These are phyloP conservation scores for Pammene aurita DNA, from an alignment of 2,888 invertebrate genomes.

Conservation along the genomic window DNA sequence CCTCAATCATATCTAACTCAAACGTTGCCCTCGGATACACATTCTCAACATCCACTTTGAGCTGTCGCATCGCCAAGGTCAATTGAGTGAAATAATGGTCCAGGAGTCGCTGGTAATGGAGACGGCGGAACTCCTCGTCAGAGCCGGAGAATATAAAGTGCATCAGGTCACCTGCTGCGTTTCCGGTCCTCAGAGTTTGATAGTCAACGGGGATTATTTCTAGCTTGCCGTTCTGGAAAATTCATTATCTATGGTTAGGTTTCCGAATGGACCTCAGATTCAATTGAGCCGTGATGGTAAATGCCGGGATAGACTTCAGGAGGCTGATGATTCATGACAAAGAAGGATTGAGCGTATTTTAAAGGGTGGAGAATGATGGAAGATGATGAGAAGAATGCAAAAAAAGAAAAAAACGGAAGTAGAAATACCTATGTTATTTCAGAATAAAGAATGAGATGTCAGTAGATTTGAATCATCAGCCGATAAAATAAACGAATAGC, in stretches of 20 bases:
- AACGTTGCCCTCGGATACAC: constrained; percentile 30
- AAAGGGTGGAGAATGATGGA: too few species aligned
- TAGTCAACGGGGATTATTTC: constrained; percentile 39
- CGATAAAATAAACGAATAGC: too few species aligned
- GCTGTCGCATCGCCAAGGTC: constrained; percentile 11
- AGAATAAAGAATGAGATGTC: too few species aligned
- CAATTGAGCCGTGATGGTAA: too few species aligned
- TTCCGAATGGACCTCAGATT: background rate
- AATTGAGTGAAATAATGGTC: constrained; percentile 40
- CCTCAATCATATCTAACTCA: constrained; percentile 20
- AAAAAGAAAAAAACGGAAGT: too few species aligned
- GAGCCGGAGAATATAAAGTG: constrained; percentile 42
- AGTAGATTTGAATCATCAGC: too few species aligned
- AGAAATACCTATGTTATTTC: too few species aligned
- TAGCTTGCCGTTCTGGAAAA: constrained; percentile 39
- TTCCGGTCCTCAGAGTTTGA: constrained; percentile 35
- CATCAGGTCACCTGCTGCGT: constrained; percentile 38
- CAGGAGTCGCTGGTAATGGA: constrained; percentile 32
- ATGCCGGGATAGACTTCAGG: too few species aligned
- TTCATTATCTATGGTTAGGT: background rate
- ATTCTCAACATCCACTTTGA: constrained; percentile 19
- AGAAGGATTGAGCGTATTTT: too few species aligned
- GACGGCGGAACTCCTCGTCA: constrained; percentile 42
- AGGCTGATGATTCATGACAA: too few species aligned
- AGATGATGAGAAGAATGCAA: too few species aligned